Evolutionary conservation across 1,140 invertebrate species (phyloP), one percentile per base, ranked within the genome.

Genomic region (Cherax destructor): DNA sequence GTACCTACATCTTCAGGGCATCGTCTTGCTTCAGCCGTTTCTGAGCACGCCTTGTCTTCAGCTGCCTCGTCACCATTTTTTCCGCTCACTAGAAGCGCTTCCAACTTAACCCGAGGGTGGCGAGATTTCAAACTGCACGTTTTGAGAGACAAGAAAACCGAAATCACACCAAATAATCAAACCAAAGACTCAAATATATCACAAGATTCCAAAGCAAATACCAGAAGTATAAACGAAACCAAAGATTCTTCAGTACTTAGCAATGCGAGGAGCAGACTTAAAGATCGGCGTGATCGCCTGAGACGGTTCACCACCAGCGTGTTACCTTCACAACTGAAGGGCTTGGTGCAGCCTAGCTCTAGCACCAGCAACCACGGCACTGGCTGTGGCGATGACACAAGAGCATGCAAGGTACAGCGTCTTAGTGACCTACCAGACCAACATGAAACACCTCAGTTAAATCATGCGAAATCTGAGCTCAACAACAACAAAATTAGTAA

Each of bases 221-320:
- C 49, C 49, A 69, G 76, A 18, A 41, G 52, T 30, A n/a, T 76
- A n/a, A 76, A n/a, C 18, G 83, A 61, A 24, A 30, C 52, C 76
- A 88, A 88, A 47, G 18, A 49, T 47, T 30, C 86, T n/a, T 78
- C 59, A 13, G 52, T 9, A 7, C 10, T 47, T 1, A n/a, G 13
- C 76, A 79, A 79, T 16, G 65, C 65, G 30, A 88, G 80, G 9
- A 79, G 5, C 18, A 80, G 80, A 49, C 24, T 65, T 2, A 77
- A 79, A 30, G 56, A 65, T 4, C 74, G 86, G 6, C 74, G 77
- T 24, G 77, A 88, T 30, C 52, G 61, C 1, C 76, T 88, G 4
- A n/a, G 86, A 65, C 50, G 86, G 52, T 88, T 88, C n/a, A 88
- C 86, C 50, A 88, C 86, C 30, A 88, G 86, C 65, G 86, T 88